Evolutionary conservation across 1,140 invertebrate genomes (phyloP), one percentile per base, ranked within the genome.

Genomic region (Nautilus pompilius): DNA sequence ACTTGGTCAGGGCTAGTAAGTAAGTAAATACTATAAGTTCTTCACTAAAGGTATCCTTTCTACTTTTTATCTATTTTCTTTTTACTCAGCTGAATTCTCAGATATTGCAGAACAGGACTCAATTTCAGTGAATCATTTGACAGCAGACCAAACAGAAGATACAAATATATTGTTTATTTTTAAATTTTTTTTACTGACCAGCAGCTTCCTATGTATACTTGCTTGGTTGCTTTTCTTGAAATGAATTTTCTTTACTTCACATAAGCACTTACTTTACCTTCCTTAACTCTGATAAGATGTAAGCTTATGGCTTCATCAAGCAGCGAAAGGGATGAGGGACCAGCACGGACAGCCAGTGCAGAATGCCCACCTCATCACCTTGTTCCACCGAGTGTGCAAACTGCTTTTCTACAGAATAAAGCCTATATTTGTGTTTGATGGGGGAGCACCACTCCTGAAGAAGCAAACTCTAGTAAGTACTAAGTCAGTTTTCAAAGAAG

Each of bases 351-450:
- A 87, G 54, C 84, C 90, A 2, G 70, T 94, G 28, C 88, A 90
- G 24, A 96, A 98, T 87, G 92, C 94, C 5, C 96, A 99, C 84
- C 85, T 99, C 5, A 85, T 97, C 63, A 92, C 93, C 51, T 85
- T 99, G 36, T 98, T 96, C 73, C 89, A 93, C 79, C 86, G 96
- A 56, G 87, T 99, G 17, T 98, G 96, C 81, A 99, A 99, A 85
- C 85, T 99, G 20, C 84, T 99, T 2, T 97, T 92, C 80, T 99
- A 94, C 78, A 89, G 90, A 78, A 95, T 99, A 58, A 95, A 94
- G 76, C 98, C 98, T 17, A 88, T 99, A 2, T 99, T 99, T 86
- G 94, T 99, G n/a, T 99, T 99, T 85, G 97, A 99, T 87, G 97
- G 97, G 28, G 90, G 89, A 58, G 92, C 94, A 57, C 95, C 96